Percentiles rank a stretch among this genome's conserved stretches.
Evolutionary conservation across 2,113 vertebrate genomes (phyloP).

Genomic region (Canis aureus): DNA sequence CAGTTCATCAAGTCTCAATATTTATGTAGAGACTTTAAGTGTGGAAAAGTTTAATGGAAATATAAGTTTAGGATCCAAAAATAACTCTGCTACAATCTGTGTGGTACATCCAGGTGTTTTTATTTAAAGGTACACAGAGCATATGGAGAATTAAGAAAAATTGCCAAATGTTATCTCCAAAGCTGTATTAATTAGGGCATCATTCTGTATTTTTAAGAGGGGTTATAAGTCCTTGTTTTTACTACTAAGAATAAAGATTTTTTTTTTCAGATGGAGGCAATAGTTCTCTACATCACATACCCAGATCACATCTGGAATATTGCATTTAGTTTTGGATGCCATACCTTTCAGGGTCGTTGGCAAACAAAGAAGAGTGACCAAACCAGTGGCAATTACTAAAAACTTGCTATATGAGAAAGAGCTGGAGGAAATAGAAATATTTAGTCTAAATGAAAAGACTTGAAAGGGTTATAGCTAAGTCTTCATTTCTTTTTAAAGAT

Average conservation of each 20-base stretch:
- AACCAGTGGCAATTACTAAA: background rate
- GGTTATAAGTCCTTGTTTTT: background rate
- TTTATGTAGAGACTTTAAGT: conserved; percentile 79
- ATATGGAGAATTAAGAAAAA: conserved; percentile 69
- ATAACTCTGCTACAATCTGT: conserved; percentile 76
- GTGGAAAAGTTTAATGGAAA: conserved; percentile 84
- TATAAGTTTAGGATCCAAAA: conserved; percentile 82
- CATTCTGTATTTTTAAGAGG: conserved; percentile 18
- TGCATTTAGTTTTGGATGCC: conserved; percentile 25
- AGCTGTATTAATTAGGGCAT: conserved; percentile 44
- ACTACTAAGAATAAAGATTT: conserved; percentile 12
- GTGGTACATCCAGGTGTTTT: conserved; percentile 82
- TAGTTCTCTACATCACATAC: background rate
- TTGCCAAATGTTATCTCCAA: conserved; percentile 75
- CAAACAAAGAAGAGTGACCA: background rate
- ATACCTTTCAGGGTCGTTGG: conserved; percentile 2
- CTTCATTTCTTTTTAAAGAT: background rate
- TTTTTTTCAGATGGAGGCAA: background rate
- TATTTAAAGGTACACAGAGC: conserved; percentile 77
- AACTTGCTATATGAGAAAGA: background rate
- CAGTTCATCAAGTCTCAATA: conserved; percentile 68
- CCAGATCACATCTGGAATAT: background rate
- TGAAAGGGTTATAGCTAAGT: background rate
- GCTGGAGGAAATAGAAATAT: background rate
- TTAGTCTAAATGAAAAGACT: background rate